Evolutionary conservation across 2,888 invertebrate genomes (phyloP), one percentile per base, ranked within the genome.

Genomic region (Lasiommata megera): DNA sequence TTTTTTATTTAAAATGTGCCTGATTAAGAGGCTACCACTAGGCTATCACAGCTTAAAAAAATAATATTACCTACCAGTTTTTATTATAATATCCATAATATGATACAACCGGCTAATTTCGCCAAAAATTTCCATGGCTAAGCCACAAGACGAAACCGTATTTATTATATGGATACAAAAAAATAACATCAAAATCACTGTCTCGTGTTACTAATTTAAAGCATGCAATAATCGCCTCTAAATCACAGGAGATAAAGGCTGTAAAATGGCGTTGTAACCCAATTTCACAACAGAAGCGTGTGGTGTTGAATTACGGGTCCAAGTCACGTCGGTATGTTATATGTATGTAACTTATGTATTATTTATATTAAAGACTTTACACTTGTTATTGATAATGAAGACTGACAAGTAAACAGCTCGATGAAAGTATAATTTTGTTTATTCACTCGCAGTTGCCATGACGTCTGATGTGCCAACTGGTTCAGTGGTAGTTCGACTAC

Each of bases 221-320:
- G 34, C 67, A 63, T 57, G 47, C 64, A 44, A 73, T 55, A 64
- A 47, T 67, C 62, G 62, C 53, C 70, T 64, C 56, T 78, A 73
- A 57, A 0, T 0, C 11, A 11, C 41, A 31, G 23, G 0, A 0
- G 17, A 60, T 73, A 75, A 68, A 65, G 62, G 57, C 62, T 61
- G 58, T 41, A 17, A 63, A 57, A 62, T 67, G 54, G 63, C 50
- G 65, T 69, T 68, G 40, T 43, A 12, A 68, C 73, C 72, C 69
- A 73, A 77, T 77, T 79, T 82, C 73, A 68, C 73, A 76, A 77
- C 79, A 73, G 82, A 81, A 82, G 84, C 79, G 71, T 71, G 70
- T 68, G 73, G 67, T 74, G 67, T 85, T 74, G 65, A 62, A 74
- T 85, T 82, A 74, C 85, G 64, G 67, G 67, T 71, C 66, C 67